These are phyloP conservation scores for Lacerta viridis DNA, from an alignment of 2,797 vertebrate genomes.

Conservation along the genomic window DNA sequence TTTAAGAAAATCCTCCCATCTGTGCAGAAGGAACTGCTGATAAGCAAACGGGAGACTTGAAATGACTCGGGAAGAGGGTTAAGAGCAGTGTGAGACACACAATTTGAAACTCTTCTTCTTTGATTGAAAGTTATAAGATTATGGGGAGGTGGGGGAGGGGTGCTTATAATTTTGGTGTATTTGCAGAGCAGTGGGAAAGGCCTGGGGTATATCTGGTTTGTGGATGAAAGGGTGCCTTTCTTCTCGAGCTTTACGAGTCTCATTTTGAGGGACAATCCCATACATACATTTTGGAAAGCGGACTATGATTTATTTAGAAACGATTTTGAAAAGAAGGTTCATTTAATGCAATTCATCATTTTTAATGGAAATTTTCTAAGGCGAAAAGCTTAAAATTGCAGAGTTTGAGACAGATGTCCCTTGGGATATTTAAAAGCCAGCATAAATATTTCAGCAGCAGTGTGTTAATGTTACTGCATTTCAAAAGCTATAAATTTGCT, in stretches of 20 bases:
- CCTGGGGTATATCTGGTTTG: constrained; percentile 54
- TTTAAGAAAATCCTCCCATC: constrained; percentile 17
- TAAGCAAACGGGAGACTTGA: constrained; percentile 12
- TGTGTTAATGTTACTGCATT: constrained; percentile 76
- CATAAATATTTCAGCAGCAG: constrained; percentile 79
- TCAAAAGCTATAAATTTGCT: constrained; percentile 76
- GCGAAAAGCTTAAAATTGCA: constrained; percentile 71
- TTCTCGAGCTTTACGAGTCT: constrained; percentile 57
- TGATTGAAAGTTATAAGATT: neutral
- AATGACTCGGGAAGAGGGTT: constrained; percentile 5
- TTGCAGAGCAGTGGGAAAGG: constrained; percentile 9
- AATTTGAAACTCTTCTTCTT: constrained; percentile 12
- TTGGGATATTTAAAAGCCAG: constrained; percentile 79
- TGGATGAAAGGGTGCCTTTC: constrained; percentile 68
- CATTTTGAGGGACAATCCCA: constrained; percentile 59
- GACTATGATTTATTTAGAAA: constrained; percentile 73
- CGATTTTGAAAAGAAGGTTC: constrained; percentile 70
- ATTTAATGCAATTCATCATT: constrained; percentile 76
- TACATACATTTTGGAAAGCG: constrained; percentile 62
- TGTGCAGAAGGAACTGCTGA: constrained; percentile 28
- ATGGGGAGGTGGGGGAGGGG: neutral
- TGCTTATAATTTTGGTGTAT: neutral
- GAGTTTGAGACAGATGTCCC: constrained; percentile 75
- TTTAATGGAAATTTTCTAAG: constrained; percentile 76
- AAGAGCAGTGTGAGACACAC: neutral